These are phyloP conservation scores for Pegoplata infirma DNA, from an alignment of 2,888 invertebrate genomes.

Conservation along the genomic window DNA sequence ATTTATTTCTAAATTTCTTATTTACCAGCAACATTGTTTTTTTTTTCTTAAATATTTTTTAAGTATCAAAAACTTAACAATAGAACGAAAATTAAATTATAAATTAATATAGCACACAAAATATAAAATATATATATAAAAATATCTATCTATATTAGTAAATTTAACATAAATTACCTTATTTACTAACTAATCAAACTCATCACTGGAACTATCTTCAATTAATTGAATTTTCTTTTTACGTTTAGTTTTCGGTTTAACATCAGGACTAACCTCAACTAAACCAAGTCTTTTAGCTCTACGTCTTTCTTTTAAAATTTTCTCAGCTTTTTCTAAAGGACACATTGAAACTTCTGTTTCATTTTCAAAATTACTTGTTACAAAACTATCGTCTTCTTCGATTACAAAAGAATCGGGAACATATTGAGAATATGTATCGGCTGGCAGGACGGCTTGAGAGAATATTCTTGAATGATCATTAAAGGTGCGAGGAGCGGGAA, in stretches of 20 bases:
- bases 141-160: not conserved
- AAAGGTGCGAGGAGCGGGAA: slow-evolving; percentile 79
- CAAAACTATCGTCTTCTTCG: slow-evolving; percentile 78
- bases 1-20: too few relatives aligned
- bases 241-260: slow-evolving; percentile 7
- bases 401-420: slow-evolving; percentile 78
- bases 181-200: slow-evolving; percentile 22
- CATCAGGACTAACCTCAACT: not conserved
- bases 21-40: too few relatives aligned
- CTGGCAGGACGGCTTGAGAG: slow-evolving; percentile 78
- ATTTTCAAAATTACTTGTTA: slow-evolving; percentile 17
- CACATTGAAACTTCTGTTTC: slow-evolving; percentile 70
- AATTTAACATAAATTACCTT: not conserved
- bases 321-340: slow-evolving; percentile 83
- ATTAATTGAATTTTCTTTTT: slow-evolving; percentile 41
- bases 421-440: slow-evolving; percentile 79
- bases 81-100: too few relatives aligned
- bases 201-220: slow-evolving; percentile 64
- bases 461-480: slow-evolving; percentile 78
- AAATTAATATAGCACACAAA: too few relatives aligned
- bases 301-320: slow-evolving; percentile 78
- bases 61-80: too few relatives aligned
- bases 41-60: too few relatives aligned
- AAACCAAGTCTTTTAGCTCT: slow-evolving; percentile 65
- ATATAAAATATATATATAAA: not conserved